Percentiles rank a stretch among this genome's conserved stretches.
These are phyloP conservation scores for Gambusia yucatana DNA, from an alignment of 2,797 vertebrate species.

Conservation along the genomic window DNA sequence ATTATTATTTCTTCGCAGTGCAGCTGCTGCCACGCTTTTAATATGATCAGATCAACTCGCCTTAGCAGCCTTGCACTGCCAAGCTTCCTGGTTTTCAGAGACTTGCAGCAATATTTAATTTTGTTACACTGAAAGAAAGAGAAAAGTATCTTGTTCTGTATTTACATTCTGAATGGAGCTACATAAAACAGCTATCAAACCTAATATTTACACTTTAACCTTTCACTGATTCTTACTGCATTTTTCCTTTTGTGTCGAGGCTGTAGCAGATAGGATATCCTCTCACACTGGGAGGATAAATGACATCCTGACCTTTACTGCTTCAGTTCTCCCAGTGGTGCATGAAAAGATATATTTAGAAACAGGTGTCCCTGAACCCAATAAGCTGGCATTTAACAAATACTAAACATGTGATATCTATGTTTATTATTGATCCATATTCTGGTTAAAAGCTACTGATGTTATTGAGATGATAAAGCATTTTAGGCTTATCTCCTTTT, in stretches of 20 bases:
- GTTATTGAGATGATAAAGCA: slow-evolving; percentile 6
- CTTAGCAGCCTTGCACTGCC: not conserved
- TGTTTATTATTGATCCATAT: not conserved
- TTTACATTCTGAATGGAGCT: slow-evolving; percentile 1
- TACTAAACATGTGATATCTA: not conserved
- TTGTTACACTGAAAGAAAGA: not conserved
- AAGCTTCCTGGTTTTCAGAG: not conserved
- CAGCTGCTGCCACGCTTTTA: not conserved
- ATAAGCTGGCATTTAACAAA: not conserved
- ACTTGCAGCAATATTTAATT: not conserved
- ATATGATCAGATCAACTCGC: not conserved
- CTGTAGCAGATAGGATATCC: slow-evolving; percentile 62
- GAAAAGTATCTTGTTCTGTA: not conserved
- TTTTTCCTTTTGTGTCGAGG: slow-evolving; percentile 55
- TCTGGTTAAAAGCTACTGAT: slow-evolving; percentile 1
- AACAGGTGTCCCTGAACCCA: slow-evolving; percentile 33
- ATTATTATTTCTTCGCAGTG: not conserved
- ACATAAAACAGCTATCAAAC: slow-evolving; percentile 25
- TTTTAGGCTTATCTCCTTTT: slow-evolving; percentile 7
- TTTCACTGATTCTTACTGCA: slow-evolving; percentile 44
- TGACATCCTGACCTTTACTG: slow-evolving; percentile 67
- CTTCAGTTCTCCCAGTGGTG: slow-evolving; percentile 30
- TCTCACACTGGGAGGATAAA: slow-evolving; percentile 68
- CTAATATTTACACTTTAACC: slow-evolving; percentile 57
- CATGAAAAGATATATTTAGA: slow-evolving; percentile 40